Conservation (phyloP, 2,888 invertebrate genomes). For the Torymus auratus region DNA sequence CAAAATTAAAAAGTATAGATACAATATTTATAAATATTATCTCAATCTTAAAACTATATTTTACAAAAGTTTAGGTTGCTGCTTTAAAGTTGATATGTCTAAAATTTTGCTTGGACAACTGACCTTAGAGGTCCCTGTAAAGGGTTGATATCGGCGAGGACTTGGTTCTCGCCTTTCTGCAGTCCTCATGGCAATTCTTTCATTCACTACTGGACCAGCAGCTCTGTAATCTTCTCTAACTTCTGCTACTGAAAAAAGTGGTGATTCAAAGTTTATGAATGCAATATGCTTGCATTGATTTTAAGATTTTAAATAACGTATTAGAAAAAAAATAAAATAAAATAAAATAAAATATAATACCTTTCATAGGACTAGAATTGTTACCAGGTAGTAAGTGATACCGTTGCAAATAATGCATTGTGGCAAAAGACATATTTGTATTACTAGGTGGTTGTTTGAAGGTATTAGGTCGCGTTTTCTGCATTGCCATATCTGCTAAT, state of each 20-base stretch:
- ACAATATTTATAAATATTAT: constrained; percentile 41
- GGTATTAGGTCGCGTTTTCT: constrained; percentile 66
- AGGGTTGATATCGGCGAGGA: constrained; percentile 51
- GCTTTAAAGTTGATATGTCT: constrained; percentile 84
- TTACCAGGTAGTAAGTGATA: constrained; percentile 80
- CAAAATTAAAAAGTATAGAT: constrained; percentile 30
- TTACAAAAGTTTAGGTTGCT: constrained; percentile 83
- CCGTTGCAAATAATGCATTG: constrained; percentile 84
- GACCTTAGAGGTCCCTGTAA: constrained; percentile 64
- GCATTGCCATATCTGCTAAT: constrained; percentile 71
- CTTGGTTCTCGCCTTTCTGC: constrained; percentile 57
- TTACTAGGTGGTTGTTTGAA: constrained; percentile 70
- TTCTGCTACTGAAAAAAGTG: constrained; percentile 26
- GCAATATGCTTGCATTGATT: too few species aligned
- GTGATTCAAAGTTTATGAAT: too few species aligned
- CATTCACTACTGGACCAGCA: constrained; percentile 30
- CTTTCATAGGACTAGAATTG: constrained; percentile 61
- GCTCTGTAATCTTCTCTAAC: constrained; percentile 39
- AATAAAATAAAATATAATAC: constrained; percentile 59
- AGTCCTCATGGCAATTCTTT: constrained; percentile 46
- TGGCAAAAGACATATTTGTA: constrained; percentile 84
- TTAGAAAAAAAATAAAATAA: neutral
- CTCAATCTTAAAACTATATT: constrained; percentile 27
- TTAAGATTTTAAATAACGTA: neutral
- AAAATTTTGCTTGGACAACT: constrained; percentile 79